Base-by-base conservation (phyloP, 2,888 invertebrate species). In the Tridacna gigas region DNA sequence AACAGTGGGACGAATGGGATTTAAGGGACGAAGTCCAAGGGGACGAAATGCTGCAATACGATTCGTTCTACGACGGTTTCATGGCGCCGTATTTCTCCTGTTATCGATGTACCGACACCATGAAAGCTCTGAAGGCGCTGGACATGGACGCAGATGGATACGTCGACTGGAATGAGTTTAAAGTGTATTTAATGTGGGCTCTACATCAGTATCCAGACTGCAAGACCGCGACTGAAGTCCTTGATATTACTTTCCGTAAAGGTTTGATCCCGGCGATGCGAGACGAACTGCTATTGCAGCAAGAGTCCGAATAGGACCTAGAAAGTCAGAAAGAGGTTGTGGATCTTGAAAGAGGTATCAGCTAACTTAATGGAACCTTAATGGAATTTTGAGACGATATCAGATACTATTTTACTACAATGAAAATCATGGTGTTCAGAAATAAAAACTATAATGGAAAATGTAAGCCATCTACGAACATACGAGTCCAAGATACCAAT, bases 251-350 rank as follows among this genome's bases (percentile, higher is more conserved):
- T 1, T 82, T 82, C 60, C 73, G 74, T 45, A 82, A 82, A 22
- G 82, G 82, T 9, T 47, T 82, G 65, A 82, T 82, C n/a, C 81
- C 81, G 3, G 81, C 81, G 13, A 81, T 81, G 81, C 61, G 74
- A 11, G 81, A 81, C 26, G 77, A 81, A 63, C 28, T 69, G 18
- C 13, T 69, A 37, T 37, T 7, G 7, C 60, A 20, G 20, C 4
- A 60, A n/a, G 1, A 4, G 60, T n/a, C 20, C 2, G 60, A 60
- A 60, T 1, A 60, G n/a, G 60, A 37, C 37, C 7, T 7, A 7
- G 37, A 37, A 37, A 7, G 7, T 7, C 37, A 37, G 7, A 37
- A n/a, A n/a, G n/a, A n/a, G n/a, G n/a, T n/a, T n/a, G n/a, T n/a
- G n/a, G n/a, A n/a, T n/a, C n/a, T n/a, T n/a, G n/a, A n/a, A n/a